phyloP scores from a whole-genome alignment of 2,888 invertebrate genomes.

The Amiota mariae region DNA sequence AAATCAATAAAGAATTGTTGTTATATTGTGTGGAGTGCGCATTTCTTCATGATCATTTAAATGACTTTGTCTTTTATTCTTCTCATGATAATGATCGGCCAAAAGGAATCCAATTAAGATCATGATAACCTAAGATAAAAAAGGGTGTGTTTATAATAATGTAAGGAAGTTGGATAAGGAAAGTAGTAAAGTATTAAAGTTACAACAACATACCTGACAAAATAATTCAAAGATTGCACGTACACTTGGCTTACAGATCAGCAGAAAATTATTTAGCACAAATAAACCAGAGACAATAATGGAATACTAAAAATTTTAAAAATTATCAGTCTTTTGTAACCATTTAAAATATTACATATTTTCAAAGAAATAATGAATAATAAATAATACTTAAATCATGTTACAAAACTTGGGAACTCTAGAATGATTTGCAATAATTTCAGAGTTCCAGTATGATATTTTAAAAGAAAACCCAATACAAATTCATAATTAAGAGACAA shows the following conservation, averaged over 20 bases:
- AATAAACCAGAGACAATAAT: not conserved
- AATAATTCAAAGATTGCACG: not conserved
- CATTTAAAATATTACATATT: no score
- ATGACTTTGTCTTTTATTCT: not conserved
- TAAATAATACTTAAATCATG: no score
- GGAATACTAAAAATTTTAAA: not conserved
- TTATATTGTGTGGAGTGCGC: no score
- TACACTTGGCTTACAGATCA: not conserved
- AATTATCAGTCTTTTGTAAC: not conserved
- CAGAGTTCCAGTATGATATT: no score
- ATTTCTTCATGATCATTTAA: no score
- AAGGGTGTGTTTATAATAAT: not conserved
- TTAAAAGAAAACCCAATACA: no score
- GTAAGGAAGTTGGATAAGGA: no score
- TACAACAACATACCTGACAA: not conserved
- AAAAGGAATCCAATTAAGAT: not conserved
- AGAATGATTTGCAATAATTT: no score
- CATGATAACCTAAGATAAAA: not conserved
- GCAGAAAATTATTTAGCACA: not conserved
- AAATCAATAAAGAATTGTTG: no score
- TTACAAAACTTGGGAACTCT: no score
- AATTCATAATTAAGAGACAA: no score
- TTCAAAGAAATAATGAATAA: no score
- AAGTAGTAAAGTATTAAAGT: not conserved
- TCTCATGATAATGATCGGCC: slow-evolving; percentile 9